Conservation (phyloP, 2,888 invertebrate genomes). For the Odontocerum albicorne region DNA sequence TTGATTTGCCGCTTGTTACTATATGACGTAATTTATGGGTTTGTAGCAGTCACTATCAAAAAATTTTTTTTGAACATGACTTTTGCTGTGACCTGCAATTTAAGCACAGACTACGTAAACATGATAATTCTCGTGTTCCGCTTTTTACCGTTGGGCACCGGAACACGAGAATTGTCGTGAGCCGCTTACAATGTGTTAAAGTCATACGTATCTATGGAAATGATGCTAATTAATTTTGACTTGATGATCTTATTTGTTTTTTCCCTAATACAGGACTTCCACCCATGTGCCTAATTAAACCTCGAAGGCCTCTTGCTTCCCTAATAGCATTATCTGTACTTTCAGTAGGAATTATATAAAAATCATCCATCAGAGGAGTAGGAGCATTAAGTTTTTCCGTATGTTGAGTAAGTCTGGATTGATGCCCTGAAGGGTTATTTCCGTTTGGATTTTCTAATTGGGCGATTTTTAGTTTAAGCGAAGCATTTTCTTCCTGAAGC, state of each 20-base stretch:
- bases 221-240: slow-evolving; percentile 53
- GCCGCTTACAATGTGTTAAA: too few species aligned
- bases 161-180: too few species aligned
- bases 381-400: slow-evolving; percentile 61
- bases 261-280: slow-evolving; percentile 80
- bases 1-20: too few species aligned
- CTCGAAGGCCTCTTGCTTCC: slow-evolving; percentile 76
- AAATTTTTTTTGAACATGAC: too few species aligned
- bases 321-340: slow-evolving; percentile 60
- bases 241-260: slow-evolving; percentile 59
- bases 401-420: slow-evolving; percentile 65
- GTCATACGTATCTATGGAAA: too few species aligned
- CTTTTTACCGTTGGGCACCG: too few species aligned
- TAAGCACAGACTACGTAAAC: too few species aligned
- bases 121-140: too few species aligned
- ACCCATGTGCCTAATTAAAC: slow-evolving; percentile 80
- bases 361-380: slow-evolving; percentile 85
- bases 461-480: slow-evolving; percentile 52
- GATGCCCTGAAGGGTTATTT: slow-evolving; percentile 55
- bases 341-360: slow-evolving; percentile 85
- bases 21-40: too few species aligned
- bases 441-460: slow-evolving; percentile 22
- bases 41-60: too few species aligned
- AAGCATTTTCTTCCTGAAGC: slow-evolving; percentile 82
- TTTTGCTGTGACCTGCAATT: too few species aligned